phyloP scores from a whole-genome alignment of 2,797 vertebrate genomes.

The Podarcis lilfordi region DNA sequence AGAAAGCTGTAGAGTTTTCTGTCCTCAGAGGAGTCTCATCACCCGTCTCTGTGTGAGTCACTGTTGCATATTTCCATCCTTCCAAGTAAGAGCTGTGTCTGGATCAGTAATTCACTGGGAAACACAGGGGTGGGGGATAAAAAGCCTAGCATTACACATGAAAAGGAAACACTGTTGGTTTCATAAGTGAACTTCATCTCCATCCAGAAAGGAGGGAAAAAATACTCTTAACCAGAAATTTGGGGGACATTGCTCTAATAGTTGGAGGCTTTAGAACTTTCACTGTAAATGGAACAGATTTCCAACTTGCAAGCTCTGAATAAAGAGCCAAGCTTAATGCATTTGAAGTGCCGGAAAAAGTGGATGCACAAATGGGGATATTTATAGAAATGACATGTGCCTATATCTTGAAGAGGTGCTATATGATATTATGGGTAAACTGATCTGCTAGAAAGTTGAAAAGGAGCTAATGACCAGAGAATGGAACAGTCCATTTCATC shows the following conservation, averaged over 20 bases:
- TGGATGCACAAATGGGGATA: slow-evolving; percentile 18
- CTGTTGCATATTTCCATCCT: not conserved
- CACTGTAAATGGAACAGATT: slow-evolving; percentile 6
- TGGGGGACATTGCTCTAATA: not conserved
- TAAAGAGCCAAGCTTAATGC: not conserved
- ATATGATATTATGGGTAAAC: slow-evolving; percentile 30
- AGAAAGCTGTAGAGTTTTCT: not conserved
- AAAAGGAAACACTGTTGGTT: not conserved
- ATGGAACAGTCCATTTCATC: slow-evolving; percentile 15
- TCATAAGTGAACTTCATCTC: not conserved
- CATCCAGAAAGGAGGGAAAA: not conserved
- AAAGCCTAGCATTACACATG: not conserved
- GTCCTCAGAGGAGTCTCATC: not conserved
- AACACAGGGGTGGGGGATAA: not conserved
- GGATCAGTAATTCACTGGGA: not conserved
- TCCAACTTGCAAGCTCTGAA: not conserved
- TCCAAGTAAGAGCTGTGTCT: not conserved
- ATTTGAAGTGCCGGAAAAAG: not conserved
- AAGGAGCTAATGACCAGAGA: slow-evolving; percentile 25
- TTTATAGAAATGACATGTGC: not conserved
- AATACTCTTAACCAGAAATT: not conserved
- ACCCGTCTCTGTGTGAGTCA: not conserved
- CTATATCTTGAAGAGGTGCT: slow-evolving; percentile 27
- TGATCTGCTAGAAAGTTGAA: not conserved
- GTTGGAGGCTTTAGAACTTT: not conserved